phyloP scores from a whole-genome alignment of 2,797 vertebrate genomes.

The Avahi laniger region DNA sequence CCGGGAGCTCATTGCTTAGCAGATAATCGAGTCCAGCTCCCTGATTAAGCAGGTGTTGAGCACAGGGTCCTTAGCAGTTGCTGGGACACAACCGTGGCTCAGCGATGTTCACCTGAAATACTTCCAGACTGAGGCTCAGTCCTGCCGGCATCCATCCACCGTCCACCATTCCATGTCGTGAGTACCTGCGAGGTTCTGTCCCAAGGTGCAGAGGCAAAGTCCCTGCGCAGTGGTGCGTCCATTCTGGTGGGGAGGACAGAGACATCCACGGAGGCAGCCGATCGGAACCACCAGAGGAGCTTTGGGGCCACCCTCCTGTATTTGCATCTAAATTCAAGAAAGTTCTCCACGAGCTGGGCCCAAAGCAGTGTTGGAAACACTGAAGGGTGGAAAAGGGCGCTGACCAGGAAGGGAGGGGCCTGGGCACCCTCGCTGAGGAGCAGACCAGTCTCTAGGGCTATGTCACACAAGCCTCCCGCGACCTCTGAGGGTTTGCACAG shows the following conservation, averaged over 20 bases:
- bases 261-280: too few relatives aligned
- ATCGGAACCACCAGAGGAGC: background rate
- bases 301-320: fast-evolving
- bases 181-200: background rate
- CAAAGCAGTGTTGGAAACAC: background rate
- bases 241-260: background rate
- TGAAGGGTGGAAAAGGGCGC: background rate
- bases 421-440: background rate
- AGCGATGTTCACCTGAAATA: background rate
- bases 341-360: background rate
- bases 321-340: background rate
- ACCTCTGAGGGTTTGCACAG: background rate
- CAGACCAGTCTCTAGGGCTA: background rate
- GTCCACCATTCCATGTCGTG: too few relatives aligned
- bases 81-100: background rate
- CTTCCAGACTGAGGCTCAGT: background rate
- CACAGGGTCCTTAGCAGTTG: background rate
- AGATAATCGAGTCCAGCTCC: background rate
- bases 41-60: background rate
- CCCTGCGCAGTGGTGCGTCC: background rate
- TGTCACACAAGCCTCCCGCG: background rate
- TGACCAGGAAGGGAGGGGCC: background rate
- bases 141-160: background rate
- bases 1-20: too few relatives aligned
- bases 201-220: background rate